phyloP scores from a whole-genome alignment of 2,113 vertebrate genomes.

The Thalassarche chlororhynchos region DNA sequence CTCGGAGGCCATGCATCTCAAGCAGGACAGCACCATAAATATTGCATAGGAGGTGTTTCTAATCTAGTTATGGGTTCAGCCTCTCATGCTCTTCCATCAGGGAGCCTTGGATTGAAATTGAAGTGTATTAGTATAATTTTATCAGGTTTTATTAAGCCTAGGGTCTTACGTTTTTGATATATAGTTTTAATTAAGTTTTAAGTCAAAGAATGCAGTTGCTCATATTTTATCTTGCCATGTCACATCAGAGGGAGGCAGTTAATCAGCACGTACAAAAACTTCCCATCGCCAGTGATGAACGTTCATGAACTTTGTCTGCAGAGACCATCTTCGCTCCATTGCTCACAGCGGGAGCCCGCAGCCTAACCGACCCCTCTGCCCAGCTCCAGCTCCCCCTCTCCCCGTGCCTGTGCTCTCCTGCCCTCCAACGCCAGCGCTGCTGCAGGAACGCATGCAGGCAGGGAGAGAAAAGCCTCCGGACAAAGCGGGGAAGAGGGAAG shows the following conservation, averaged over 20 bases:
- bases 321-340: neutral
- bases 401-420: rapidly evolving
- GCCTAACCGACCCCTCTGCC: neutral
- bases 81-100: constrained; percentile 35
- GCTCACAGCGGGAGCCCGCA: neutral
- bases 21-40: constrained; percentile 35
- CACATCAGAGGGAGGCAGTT: constrained; percentile 23
- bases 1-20: constrained; percentile 24
- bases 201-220: constrained; percentile 59
- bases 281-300: neutral
- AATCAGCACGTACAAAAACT: constrained; percentile 8
- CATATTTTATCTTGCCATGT: constrained; percentile 51
- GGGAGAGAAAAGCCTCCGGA: neutral
- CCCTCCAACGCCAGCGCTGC: neutral
- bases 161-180: constrained; percentile 64
- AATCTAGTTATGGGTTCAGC: constrained; percentile 32
- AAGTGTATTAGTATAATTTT: constrained; percentile 67
- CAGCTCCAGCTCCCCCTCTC: neutral
- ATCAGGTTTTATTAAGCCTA: constrained; percentile 65
- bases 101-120: constrained; percentile 57
- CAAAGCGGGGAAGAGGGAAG: neutral
- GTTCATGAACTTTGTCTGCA: neutral
- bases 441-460: rapidly evolving
- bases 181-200: constrained; percentile 76
- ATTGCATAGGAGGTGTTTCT: constrained; percentile 28